phyloP scores from a whole-genome alignment of 1,140 invertebrate species.

The Pachyrhynchus sulphureomaculatus region DNA sequence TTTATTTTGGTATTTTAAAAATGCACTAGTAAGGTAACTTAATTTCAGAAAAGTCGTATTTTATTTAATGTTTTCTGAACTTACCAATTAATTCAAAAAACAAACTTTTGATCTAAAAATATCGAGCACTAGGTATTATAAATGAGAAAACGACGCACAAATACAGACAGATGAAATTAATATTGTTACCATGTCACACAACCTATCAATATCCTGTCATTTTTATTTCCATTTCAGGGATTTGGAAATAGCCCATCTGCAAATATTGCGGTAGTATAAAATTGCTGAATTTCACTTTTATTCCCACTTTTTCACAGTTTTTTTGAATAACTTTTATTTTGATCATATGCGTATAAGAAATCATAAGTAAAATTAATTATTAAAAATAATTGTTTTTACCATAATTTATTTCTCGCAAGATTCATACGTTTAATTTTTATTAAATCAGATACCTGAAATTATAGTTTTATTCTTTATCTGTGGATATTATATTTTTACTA shows the following conservation, averaged over 20 bases:
- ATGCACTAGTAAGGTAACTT: too few species aligned
- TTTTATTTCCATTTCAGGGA: slow-evolving; percentile 49
- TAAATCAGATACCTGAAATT: too few species aligned
- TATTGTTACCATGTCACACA: slow-evolving; percentile 1
- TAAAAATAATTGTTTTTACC: too few species aligned
- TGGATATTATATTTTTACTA: too few species aligned
- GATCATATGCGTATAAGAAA: slow-evolving; percentile 9
- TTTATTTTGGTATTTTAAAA: too few species aligned
- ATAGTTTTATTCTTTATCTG: too few species aligned
- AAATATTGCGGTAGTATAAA: slow-evolving; percentile 56
- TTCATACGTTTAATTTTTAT: too few species aligned
- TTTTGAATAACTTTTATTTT: slow-evolving; percentile 16
- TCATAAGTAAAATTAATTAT: too few species aligned
- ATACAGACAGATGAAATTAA: slow-evolving; percentile 33
- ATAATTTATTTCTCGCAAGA: too few species aligned
- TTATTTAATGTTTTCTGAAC: too few species aligned
- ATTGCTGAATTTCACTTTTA: slow-evolving; percentile 46
- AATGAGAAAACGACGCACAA: slow-evolving; percentile 31
- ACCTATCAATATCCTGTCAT: slow-evolving; percentile 11
- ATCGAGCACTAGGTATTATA: slow-evolving; percentile 17
- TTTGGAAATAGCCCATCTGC: slow-evolving; percentile 53
- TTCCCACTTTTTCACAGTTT: slow-evolving; percentile 31
- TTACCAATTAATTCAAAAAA: too few species aligned
- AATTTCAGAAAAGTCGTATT: too few species aligned
- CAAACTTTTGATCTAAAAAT: background rate